A percentile compares a stretch with the other conserved stretches of the same genome.
Evolutionary conservation across 1,140 invertebrate species (phyloP).

Genomic region (Centruroides sculpturatus): DNA sequence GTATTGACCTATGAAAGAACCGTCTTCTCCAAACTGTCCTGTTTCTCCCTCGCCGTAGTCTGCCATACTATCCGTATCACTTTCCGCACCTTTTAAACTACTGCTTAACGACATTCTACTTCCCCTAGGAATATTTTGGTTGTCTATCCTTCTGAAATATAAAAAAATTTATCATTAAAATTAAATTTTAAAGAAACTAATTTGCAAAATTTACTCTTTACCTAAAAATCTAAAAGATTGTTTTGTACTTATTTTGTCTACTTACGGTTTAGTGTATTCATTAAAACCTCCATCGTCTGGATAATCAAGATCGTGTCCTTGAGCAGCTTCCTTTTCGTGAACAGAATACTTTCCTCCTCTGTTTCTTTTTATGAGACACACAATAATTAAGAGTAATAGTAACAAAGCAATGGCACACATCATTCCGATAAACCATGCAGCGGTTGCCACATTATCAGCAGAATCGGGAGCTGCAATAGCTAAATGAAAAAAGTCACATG

Average conservation of each 20-base stretch:
- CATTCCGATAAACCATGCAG: constrained; percentile 86
- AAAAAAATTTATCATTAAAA: too few species aligned
- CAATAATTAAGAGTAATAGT: constrained; percentile 77
- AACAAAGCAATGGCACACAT: constrained; percentile 88
- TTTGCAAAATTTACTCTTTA: background rate
- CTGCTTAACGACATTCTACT: constrained; percentile 52
- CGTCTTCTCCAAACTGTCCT: constrained; percentile 91
- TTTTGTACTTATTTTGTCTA: background rate
- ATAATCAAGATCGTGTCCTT: constrained; percentile 69
- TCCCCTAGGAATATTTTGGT: constrained; percentile 9
- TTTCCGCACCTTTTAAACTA: constrained; percentile 55
- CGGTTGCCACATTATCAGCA: constrained; percentile 12
- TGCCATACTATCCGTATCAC: constrained; percentile 92
- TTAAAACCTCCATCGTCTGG: constrained; percentile 73
- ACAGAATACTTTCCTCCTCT: constrained; percentile 90
- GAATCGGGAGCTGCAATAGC: constrained; percentile 11
- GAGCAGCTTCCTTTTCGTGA: constrained; percentile 81
- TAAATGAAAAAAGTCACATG: background rate
- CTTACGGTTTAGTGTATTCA: constrained; percentile 86
- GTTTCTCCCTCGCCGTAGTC: constrained; percentile 96
- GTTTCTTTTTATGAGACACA: constrained; percentile 84
- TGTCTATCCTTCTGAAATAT: too few species aligned
- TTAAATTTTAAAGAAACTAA: too few species aligned
- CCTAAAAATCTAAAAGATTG: background rate
- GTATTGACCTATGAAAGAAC: constrained; percentile 94